Evolutionary conservation across 2,888 invertebrate species (phyloP).

Genomic region (Zygaena filipendulae): DNA sequence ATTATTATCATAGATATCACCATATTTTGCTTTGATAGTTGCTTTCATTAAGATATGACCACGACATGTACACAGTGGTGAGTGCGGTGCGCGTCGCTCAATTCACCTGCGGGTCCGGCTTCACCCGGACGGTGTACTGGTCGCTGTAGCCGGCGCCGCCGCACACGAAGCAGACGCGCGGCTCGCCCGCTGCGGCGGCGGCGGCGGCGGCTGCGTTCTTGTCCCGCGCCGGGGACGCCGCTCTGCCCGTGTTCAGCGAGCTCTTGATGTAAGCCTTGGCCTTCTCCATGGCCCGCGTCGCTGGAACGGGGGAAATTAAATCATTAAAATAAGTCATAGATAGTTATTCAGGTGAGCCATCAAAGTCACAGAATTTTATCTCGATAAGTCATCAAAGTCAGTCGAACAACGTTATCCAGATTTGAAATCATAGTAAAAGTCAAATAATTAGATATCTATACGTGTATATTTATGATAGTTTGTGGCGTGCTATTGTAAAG

Average conservation of each 20-base stretch:
- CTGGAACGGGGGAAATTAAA: slow-evolving; percentile 16
- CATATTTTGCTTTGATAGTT: too few species aligned
- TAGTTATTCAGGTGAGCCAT: not conserved
- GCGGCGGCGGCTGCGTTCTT: slow-evolving; percentile 43
- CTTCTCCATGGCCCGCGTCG: slow-evolving; percentile 66
- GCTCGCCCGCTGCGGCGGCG: slow-evolving; percentile 51
- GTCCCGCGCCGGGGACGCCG: slow-evolving; percentile 52
- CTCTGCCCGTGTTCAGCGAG: slow-evolving; percentile 70
- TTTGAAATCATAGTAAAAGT: too few species aligned
- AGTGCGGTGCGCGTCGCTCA: too few species aligned
- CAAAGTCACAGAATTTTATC: slow-evolving; percentile 1
- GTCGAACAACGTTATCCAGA: too few species aligned
- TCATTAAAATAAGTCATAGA: too few species aligned
- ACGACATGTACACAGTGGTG: too few species aligned
- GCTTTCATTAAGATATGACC: too few species aligned
- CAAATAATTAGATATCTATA: too few species aligned
- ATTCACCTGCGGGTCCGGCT: slow-evolving; percentile 57
- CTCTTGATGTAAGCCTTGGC: slow-evolving; percentile 79
- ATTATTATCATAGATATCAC: too few species aligned
- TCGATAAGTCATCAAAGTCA: too few species aligned
- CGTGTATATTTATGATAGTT: too few species aligned
- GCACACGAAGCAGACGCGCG: slow-evolving; percentile 58
- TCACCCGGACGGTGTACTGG: slow-evolving; percentile 72
- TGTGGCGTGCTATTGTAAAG: too few species aligned
- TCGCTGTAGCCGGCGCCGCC: slow-evolving; percentile 70